phyloP scores from a whole-genome alignment of 2,888 invertebrate species.

The Troides aeacus region DNA sequence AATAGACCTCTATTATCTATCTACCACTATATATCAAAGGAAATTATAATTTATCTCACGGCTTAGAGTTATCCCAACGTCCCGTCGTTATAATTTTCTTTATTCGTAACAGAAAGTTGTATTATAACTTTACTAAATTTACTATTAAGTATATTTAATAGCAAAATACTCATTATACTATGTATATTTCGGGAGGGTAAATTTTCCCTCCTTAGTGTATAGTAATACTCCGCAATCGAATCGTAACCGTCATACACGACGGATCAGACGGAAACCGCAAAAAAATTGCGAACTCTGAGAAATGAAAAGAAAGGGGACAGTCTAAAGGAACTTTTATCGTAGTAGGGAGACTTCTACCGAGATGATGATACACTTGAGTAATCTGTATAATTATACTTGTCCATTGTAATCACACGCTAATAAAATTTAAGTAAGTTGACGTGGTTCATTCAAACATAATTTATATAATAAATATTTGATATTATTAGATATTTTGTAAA shows the following conservation, averaged over 20 bases:
- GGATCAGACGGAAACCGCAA: conserved; percentile 76
- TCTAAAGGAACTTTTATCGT: conserved; percentile 35
- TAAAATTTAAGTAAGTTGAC: no score
- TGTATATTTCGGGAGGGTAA: conserved; percentile 10
- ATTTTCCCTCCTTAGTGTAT: conserved; percentile 13
- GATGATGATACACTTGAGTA: not conserved
- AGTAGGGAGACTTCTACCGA: not conserved
- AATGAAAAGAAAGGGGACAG: conserved; percentile 57
- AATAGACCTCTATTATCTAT: no score
- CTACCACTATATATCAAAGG: no score
- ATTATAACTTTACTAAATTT: not conserved
- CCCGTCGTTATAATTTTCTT: no score
- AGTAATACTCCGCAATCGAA: conserved; percentile 60
- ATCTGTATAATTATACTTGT: no score
- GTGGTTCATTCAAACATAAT: no score
- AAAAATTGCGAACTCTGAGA: conserved; percentile 67
- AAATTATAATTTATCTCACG: no score
- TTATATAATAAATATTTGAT: no score
- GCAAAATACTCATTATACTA: not conserved
- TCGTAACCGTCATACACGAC: conserved; percentile 75
- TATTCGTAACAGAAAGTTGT: not conserved
- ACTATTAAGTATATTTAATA: conserved; percentile 3
- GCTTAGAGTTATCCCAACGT: no score
- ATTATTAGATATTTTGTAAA: not conserved
- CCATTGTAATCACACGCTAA: no score